Conservation (phyloP, 2,113 vertebrate genomes). For the Burhinus bistriatus region DNA sequence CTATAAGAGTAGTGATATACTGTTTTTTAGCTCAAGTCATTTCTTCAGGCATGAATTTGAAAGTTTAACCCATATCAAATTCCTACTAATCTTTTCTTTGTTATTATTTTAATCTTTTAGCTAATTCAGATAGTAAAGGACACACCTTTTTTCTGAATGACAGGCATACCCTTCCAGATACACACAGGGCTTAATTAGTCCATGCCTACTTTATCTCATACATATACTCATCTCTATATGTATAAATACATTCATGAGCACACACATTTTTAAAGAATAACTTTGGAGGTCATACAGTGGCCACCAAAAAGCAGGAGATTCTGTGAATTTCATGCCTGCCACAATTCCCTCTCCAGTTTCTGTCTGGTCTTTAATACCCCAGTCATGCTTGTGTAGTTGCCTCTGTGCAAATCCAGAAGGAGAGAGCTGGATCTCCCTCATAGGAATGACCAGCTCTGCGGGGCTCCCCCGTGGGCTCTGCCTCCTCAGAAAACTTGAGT, state of each 20-base stretch:
- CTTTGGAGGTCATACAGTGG: not conserved
- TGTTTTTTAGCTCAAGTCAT: not conserved
- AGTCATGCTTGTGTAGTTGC: not conserved
- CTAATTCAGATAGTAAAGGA: not conserved
- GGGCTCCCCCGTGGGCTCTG: not conserved
- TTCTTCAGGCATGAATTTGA: not conserved
- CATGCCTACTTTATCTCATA: not conserved
- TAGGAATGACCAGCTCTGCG: not conserved
- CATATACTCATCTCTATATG: not conserved
- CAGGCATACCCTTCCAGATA: not conserved
- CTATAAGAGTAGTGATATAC: not conserved
- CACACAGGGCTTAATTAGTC: not conserved
- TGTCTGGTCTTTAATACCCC: not conserved
- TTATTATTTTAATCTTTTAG: not conserved
- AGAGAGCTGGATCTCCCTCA: not conserved
- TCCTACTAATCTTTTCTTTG: not conserved
- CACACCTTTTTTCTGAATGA: accelerated
- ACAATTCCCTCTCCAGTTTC: not conserved
- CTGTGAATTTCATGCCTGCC: not conserved
- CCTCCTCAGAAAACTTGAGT: not conserved
- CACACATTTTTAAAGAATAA: not conserved
- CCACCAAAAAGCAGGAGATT: not conserved
- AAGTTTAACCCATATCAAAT: not conserved
- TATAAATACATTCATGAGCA: not conserved
- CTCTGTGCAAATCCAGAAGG: not conserved